Evolutionary conservation across 2,797 vertebrate genomes (phyloP).

Genomic region (Poecilia wingei): DNA sequence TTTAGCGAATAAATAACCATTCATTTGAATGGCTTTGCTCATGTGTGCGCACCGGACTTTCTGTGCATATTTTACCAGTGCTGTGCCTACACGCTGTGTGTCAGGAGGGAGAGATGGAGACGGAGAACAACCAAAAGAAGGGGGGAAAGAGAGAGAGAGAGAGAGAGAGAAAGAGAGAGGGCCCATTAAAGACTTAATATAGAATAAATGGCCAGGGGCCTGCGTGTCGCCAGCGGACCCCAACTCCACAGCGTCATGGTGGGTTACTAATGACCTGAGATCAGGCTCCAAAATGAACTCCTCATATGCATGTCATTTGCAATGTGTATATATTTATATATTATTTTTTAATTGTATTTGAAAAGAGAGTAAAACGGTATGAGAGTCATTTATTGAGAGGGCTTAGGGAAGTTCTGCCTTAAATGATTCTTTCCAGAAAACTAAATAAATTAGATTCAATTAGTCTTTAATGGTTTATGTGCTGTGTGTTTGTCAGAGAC

Average conservation of each 20-base stretch:
- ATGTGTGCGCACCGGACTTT: slow-evolving; percentile 85
- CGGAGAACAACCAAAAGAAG: slow-evolving; percentile 20
- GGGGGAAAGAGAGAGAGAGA: slow-evolving; percentile 36
- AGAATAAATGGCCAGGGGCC: slow-evolving; percentile 99
- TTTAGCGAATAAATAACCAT: slow-evolving; percentile 99
- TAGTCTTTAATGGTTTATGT: slow-evolving; percentile 87
- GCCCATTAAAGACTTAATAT: slow-evolving; percentile 99
- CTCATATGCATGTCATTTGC: slow-evolving; percentile 99
- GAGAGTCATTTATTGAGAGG: slow-evolving; percentile 71
- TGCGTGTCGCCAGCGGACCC: slow-evolving; percentile 94
- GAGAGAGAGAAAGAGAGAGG: slow-evolving; percentile 71
- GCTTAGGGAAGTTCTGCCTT: slow-evolving; percentile 76
- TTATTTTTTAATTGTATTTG: slow-evolving; percentile 99
- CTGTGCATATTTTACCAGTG: slow-evolving; percentile 92
- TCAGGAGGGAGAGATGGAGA: slow-evolving; percentile 54
- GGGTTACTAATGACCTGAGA: slow-evolving; percentile 99
- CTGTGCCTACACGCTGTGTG: slow-evolving; percentile 75
- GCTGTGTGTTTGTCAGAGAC: slow-evolving; percentile 73
- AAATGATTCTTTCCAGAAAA: slow-evolving; percentile 83
- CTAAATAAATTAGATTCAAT: slow-evolving; percentile 99
- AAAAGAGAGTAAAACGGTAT: slow-evolving; percentile 95
- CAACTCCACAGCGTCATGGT: slow-evolving; percentile 93
- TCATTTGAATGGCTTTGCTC: slow-evolving; percentile 95
- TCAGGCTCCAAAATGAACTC: slow-evolving; percentile 96
- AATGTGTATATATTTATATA: slow-evolving; percentile 99